phyloP scores from a whole-genome alignment of 1,140 invertebrate genomes.

The Dufourea novaeangliae region DNA sequence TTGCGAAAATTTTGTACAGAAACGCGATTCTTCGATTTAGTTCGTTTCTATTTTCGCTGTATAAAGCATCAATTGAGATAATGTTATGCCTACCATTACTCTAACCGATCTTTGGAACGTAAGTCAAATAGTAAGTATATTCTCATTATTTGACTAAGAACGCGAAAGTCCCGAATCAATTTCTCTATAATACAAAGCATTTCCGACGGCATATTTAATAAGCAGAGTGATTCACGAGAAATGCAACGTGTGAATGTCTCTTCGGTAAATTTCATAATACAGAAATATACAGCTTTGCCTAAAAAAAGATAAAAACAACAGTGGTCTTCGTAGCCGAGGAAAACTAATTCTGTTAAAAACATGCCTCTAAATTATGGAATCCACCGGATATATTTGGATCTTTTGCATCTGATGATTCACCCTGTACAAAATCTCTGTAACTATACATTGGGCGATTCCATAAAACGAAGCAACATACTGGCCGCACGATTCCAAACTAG shows the following conservation, averaged over 20 bases:
- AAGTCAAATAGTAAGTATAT: background rate
- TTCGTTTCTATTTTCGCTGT: background rate
- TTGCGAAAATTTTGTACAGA: background rate
- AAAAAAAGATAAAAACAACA: background rate
- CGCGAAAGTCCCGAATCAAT: background rate
- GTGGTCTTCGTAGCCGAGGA: background rate
- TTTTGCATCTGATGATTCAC: background rate
- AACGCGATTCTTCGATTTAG: background rate
- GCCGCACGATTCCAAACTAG: background rate
- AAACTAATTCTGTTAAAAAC: no score
- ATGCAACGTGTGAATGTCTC: background rate
- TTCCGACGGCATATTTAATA: constrained; percentile 1
- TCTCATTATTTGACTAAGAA: background rate
- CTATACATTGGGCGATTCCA: constrained; percentile 4
- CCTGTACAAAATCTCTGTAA: constrained; percentile 20
- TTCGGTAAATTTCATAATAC: background rate
- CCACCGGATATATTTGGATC: background rate
- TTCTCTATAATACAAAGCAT: constrained; percentile 16
- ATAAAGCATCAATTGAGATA: background rate
- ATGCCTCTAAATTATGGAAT: no score
- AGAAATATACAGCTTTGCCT: no score
- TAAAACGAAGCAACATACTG: constrained; percentile 29
- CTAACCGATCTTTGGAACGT: background rate
- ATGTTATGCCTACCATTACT: background rate
- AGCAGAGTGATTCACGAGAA: background rate